Base-by-base conservation (phyloP, 2,113 vertebrate species). In the Okapia johnstoni region DNA sequence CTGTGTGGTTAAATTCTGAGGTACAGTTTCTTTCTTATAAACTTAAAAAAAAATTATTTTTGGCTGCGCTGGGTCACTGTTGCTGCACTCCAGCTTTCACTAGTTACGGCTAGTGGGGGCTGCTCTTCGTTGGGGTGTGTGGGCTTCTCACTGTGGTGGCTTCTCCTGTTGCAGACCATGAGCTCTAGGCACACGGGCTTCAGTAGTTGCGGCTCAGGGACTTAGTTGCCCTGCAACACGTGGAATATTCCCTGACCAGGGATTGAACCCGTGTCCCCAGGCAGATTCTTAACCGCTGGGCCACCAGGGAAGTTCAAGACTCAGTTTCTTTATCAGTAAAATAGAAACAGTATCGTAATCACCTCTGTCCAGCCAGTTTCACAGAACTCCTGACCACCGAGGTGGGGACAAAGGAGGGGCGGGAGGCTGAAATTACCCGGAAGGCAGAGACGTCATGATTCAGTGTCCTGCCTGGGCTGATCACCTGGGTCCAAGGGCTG, bases 161-260 rank as follows among this genome's bases (percentile, higher is more conserved):
- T 13, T 43, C 70, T 23, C n/a, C 61, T 40, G 36, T 14, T 76
- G 70, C 12, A 0, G 70, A 76, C 11, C 40, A 43, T 0, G 1
- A 40, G 70, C 70, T 76, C 40, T 26, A 43, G 70, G 40, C 21
- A 26, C 40, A 76, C 3, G 3, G 70, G 70, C 3, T 23, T 73
- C 66, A 23, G n/a, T 40, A 23, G 66, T 6, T 73, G 66, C 2
- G 5, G 19, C 66, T 40, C 66, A 70, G 66, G 21, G 19, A 12
- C 19, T 43, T 43, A 26, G 36, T 26, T 76, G 36, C 12, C 12
- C 36, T 14, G 36, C 1, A 1, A 23, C 40, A 76, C 6, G 3
- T 76, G 70, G 40, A 76, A 14, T 76, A 23, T 76, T 76, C 40
- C 40, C 23, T 6, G 70, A 43, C 70, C 36, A 25, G 36, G 36